Evolutionary conservation across 1,140 invertebrate genomes (phyloP).

Genomic region (Coelopa frigida): DNA sequence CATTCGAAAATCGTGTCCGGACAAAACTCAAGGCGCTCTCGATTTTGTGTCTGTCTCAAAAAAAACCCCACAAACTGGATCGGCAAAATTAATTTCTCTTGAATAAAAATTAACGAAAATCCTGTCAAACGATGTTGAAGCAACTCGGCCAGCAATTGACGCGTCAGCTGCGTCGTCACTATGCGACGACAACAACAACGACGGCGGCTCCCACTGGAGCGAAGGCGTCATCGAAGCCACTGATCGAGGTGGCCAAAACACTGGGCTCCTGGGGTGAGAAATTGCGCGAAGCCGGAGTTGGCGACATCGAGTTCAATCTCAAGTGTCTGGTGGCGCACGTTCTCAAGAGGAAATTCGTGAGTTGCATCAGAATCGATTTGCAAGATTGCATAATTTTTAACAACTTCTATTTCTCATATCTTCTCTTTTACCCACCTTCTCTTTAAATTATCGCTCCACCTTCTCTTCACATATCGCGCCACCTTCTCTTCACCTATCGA

Average conservation of each 20-base stretch:
- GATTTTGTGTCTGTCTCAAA: no score
- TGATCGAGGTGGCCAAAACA: conserved; percentile 22
- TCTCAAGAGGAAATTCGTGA: conserved; percentile 38
- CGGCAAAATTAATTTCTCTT: no score
- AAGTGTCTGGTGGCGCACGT: conserved; percentile 44
- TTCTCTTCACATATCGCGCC: background rate
- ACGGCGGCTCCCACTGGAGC: background rate
- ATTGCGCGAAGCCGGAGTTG: conserved; percentile 34
- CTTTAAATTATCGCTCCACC: no score
- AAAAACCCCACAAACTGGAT: no score
- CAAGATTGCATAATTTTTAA: no score
- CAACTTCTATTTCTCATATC: no score
- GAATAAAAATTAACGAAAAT: no score
- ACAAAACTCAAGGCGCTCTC: no score
- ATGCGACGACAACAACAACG: background rate
- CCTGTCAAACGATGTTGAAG: conserved; percentile 14
- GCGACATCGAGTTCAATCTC: conserved; percentile 40
- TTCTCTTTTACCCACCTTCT: no score
- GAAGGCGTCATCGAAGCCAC: background rate
- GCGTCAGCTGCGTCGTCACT: background rate
- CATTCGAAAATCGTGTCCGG: no score
- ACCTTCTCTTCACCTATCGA: no score
- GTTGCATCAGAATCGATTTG: no score
- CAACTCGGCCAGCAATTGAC: conserved; percentile 9
- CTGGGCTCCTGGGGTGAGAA: conserved; percentile 34